Evolutionary conservation across 2,888 invertebrate genomes (phyloP).

Genomic region (Epistrophe eligans): DNA sequence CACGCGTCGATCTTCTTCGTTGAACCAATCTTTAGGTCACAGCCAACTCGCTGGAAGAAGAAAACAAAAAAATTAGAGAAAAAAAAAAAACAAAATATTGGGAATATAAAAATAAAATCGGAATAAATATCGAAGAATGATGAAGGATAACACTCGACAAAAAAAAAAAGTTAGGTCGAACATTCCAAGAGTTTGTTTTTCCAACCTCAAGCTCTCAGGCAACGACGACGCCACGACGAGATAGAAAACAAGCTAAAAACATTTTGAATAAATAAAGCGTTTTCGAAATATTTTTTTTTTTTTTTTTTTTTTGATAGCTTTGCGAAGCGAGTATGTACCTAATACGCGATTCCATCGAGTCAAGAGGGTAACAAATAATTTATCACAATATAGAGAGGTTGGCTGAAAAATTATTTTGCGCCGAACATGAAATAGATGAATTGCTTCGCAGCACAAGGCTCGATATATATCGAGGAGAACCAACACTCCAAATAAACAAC

Average conservation of each 20-base stretch:
- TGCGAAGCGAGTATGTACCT: background rate
- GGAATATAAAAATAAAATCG: slow-evolving; percentile 53
- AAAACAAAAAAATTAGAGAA: slow-evolving; percentile 34
- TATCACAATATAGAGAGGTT: slow-evolving; percentile 67
- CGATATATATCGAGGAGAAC: slow-evolving; percentile 11
- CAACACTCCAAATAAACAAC: slow-evolving; percentile 1
- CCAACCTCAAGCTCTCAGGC: slow-evolving; percentile 10
- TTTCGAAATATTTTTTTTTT: slow-evolving; percentile 33
- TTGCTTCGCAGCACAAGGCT: slow-evolving; percentile 64
- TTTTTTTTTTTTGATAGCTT: background rate
- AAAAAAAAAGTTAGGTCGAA: slow-evolving; percentile 51
- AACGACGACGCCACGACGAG: slow-evolving; percentile 10
- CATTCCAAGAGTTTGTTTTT: slow-evolving; percentile 56
- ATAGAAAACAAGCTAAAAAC: slow-evolving; percentile 61
- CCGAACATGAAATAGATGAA: slow-evolving; percentile 72
- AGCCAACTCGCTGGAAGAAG: slow-evolving; percentile 92
- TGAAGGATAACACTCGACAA: slow-evolving; percentile 69
- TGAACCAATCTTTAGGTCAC: slow-evolving; percentile 95
- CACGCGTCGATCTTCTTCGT: slow-evolving; percentile 93
- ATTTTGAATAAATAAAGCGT: slow-evolving; percentile 71
- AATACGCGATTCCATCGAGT: slow-evolving; percentile 40
- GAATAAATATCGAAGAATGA: slow-evolving; percentile 63
- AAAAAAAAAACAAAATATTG: slow-evolving; percentile 46
- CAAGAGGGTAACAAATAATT: slow-evolving; percentile 69
- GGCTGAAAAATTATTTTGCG: slow-evolving; percentile 66